These are phyloP conservation scores for Heliconius aoede DNA, from an alignment of 2,888 invertebrate species.

Conservation along the genomic window DNA sequence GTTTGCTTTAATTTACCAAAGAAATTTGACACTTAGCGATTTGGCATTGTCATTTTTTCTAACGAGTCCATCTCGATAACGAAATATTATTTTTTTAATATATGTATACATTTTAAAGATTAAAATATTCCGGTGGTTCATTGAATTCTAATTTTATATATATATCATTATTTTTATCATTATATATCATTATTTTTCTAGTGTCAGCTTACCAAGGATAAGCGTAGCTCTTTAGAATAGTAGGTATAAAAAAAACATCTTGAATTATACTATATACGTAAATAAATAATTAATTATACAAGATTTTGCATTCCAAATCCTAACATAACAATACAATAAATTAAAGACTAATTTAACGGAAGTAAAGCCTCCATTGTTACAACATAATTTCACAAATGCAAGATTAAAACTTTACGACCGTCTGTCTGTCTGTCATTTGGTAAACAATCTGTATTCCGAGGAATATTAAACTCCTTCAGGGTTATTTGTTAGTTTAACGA, in stretches of 20 bases:
- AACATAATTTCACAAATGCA: neutral
- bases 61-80: neutral
- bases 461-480: slow-evolving; percentile 18
- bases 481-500: slow-evolving; percentile 17
- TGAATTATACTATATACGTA: neutral
- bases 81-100: neutral
- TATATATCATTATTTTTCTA: slow-evolving; percentile 29
- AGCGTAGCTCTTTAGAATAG: slow-evolving; percentile 27
- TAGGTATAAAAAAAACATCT: neutral
- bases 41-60: neutral
- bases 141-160: neutral
- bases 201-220: slow-evolving; percentile 26
- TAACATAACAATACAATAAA: neutral
- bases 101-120: neutral
- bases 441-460: slow-evolving; percentile 11
- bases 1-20: neutral
- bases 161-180: no score
- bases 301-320: neutral
- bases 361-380: neutral
- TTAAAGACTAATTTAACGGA: neutral
- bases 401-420: slow-evolving; percentile 11
- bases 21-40: neutral
- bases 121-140: neutral
- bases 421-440: slow-evolving; percentile 9
- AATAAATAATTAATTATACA: no score